Base-by-base conservation (phyloP, 2,797 vertebrate species). In the Phoebastria nigripes region DNA sequence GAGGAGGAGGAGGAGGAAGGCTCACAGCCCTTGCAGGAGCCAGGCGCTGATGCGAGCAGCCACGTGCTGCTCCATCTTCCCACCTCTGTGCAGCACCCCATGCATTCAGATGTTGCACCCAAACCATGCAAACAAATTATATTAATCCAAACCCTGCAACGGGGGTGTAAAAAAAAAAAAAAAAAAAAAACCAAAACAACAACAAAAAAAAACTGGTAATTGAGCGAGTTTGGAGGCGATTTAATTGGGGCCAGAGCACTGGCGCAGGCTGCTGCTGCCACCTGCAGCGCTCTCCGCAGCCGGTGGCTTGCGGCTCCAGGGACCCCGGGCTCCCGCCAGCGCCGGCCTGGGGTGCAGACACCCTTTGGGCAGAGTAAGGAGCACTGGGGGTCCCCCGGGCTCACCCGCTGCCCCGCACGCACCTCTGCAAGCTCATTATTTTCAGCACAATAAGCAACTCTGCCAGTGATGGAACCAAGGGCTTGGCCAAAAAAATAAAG, bases 231-330 rank as follows among this genome's bases (percentile, higher is more conserved):
- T 80, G 91, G 89, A 94, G 82, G 62, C 83, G 91, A 89, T 94
- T 91, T 93, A 95, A 94, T 54, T 93, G 82, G 89, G 91, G 96
- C 69, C 59, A 15, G 84, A 86, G 85, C 82, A 51, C 21, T 83
- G 91, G 91, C 20, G 1, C 96, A 92, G 91, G 92, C 84, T 73
- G 96, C 92, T 96, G 94, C 96, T 96, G 96, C 96, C 96, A 96
- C 96, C 96, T 95, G 95, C 96, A 95, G 96, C 92, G 87, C 74
- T 94, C 84, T 35, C 77, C 0, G 7, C 74, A 77, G 79, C 94
- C 46, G 2, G 70, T 79, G 83, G 63, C 20, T 1, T 19, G 49
- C 1, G 29, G 74, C 79, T 82, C 35, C 0, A 28, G 90, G 92
- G 81, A 73, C 94, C 59, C 55, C 2, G 0, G 14, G 54, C 49